These are phyloP conservation scores for Hyla sarda DNA, from an alignment of 2,113 vertebrate genomes.

Conservation along the genomic window DNA sequence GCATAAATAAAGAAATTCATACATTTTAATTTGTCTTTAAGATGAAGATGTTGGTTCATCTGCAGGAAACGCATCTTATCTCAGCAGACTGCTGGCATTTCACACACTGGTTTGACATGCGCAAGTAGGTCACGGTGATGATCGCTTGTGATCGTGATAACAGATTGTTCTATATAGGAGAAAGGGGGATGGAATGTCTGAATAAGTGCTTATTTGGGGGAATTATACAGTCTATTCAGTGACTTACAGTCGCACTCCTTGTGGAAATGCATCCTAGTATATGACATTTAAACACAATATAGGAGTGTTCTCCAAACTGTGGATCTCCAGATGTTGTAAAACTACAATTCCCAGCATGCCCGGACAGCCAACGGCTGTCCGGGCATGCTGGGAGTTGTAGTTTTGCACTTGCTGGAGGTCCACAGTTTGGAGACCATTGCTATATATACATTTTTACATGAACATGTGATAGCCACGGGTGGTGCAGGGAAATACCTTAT, in stretches of 20 bases:
- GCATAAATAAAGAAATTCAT: constrained; percentile 2
- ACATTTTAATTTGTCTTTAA: neutral
- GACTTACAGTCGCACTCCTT: neutral
- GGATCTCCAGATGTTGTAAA: too few species aligned
- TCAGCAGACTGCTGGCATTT: neutral
- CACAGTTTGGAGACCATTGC: too few species aligned
- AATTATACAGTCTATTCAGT: neutral
- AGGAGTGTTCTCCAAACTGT: too few species aligned
- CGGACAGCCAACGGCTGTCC: too few species aligned
- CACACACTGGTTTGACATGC: constrained; percentile 5
- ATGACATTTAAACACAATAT: neutral
- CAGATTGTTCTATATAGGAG: constrained; percentile 10
- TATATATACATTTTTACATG: too few species aligned
- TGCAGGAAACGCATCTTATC: neutral
- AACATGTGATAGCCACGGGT: too few species aligned
- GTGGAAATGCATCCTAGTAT: neutral
- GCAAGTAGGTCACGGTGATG: constrained; percentile 40
- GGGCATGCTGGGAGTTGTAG: too few species aligned
- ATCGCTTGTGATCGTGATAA: constrained; percentile 13
- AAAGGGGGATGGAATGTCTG: neutral
- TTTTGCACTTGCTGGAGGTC: too few species aligned
- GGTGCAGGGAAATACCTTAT: too few species aligned
- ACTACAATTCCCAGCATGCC: too few species aligned
- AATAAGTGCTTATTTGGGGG: neutral
- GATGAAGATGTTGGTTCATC: neutral